Percentiles rank a stretch among this genome's conserved stretches.
phyloP scores from a whole-genome alignment of 2,888 invertebrate species.

The Helobdella robusta region DNA sequence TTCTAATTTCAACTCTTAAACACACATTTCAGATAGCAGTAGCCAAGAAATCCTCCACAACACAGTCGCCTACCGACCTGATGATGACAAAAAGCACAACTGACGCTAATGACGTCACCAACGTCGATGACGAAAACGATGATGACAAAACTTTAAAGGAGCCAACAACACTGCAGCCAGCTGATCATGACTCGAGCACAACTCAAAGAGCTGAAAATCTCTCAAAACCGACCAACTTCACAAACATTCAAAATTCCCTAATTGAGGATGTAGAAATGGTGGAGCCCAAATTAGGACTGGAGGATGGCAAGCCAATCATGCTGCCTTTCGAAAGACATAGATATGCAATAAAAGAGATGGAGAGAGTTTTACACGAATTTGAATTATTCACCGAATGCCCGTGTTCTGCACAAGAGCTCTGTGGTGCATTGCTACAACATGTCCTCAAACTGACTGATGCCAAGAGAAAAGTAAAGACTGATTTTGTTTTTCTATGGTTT shows the following conservation, averaged over 20 bases:
- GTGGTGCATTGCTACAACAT: conserved; percentile 47
- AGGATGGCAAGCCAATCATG: conserved; percentile 44
- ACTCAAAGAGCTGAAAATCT: no score
- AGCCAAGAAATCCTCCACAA: neutral
- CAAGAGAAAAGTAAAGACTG: conserved; percentile 59
- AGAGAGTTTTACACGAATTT: conserved; percentile 46
- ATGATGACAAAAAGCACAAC: neutral
- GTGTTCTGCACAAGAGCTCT: conserved; percentile 47
- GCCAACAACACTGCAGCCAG: neutral
- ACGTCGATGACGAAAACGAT: conserved; percentile 22
- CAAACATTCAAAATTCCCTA: no score
- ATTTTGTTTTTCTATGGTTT: no score
- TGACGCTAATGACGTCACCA: neutral
- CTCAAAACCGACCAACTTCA: no score
- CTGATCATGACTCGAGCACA: neutral
- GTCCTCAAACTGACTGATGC: conserved; percentile 61
- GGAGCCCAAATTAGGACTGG: conserved; percentile 20
- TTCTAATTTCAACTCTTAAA: no score
- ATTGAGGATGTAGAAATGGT: conserved; percentile 7
- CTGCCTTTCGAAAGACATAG: conserved; percentile 59
- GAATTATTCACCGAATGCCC: conserved; percentile 46
- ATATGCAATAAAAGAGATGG: conserved; percentile 61
- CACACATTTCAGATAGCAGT: neutral
- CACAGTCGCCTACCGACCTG: neutral
- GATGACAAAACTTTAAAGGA: neutral